Evolutionary conservation across 2,888 invertebrate genomes (phyloP).

Genomic region (Brassicogethes aeneus): DNA sequence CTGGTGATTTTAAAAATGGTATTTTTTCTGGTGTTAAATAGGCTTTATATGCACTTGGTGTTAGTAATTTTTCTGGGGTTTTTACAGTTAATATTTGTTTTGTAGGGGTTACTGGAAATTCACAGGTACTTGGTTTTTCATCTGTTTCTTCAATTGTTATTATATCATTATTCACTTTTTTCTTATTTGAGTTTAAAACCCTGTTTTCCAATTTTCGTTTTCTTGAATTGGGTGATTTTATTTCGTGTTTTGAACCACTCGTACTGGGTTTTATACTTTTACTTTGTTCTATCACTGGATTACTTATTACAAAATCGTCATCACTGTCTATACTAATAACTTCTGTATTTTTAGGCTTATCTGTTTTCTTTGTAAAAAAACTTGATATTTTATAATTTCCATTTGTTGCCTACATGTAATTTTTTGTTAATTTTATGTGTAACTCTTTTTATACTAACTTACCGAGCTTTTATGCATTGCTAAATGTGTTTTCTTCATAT

Average conservation of each 20-base stretch:
- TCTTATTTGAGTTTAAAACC: constrained; percentile 7
- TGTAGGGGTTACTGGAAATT: constrained; percentile 1
- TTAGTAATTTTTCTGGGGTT: constrained; percentile 18
- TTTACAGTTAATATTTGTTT: constrained; percentile 13
- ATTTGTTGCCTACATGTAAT: too few species aligned
- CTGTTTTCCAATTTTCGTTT: constrained; percentile 8
- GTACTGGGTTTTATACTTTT: too few species aligned
- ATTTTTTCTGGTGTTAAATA: constrained; percentile 14
- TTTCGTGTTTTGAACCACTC: too few species aligned
- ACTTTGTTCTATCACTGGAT: too few species aligned
- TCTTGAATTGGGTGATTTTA: constrained; percentile 1
- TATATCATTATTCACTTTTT: too few species aligned
- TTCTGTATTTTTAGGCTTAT: constrained; percentile 1
- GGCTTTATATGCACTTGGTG: constrained; percentile 12
- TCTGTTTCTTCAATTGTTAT: constrained; percentile 3
- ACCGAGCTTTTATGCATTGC: too few species aligned
- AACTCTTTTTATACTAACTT: too few species aligned
- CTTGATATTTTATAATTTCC: constrained; percentile 20
- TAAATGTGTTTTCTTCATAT: too few species aligned
- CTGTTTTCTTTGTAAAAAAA: constrained; percentile 18
- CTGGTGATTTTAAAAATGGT: constrained; percentile 11
- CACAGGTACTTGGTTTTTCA: constrained; percentile 7
- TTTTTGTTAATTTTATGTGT: too few species aligned
- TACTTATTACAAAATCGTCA: constrained; percentile 3
- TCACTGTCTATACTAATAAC: constrained; percentile 1